Base-by-base conservation (phyloP, 2,888 invertebrate genomes). In the Ophion costatus region DNA sequence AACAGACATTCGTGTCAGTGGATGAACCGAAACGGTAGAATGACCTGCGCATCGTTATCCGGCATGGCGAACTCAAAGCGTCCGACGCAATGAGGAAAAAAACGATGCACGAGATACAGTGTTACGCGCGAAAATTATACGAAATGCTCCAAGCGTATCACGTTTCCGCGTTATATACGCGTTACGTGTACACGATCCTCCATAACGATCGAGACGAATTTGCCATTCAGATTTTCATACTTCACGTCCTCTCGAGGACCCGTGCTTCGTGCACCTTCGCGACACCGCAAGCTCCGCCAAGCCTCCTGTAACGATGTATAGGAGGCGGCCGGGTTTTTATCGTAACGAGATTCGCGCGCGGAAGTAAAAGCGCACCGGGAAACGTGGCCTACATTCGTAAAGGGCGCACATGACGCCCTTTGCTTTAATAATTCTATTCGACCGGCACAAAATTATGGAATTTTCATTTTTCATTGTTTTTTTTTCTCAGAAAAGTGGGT, bases 161-260 rank as follows among this genome's bases (percentile, higher is more conserved):
- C 67, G 3, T 67, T 45, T 67, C 11, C 45, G 22, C 45, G 14
- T 22, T 67, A 22, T 6, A 45, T 22, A 45, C 51, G 22, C 56
- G 22, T 20, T 42, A 42, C 42, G 42, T 42, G 42, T 42, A 42
- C 42, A 42, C 42, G 42, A 42, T 42, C 42, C 70, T 45, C 70
- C 17, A 3, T 51, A 82, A 45, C 88, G 88, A 90, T 88, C 84
- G 74, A 24, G 70, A 67, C 70, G 77, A 83, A 90, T 89, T 89
- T 88, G 88, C 86, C 81, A 90, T 88, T 90, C 88, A 88, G 88
- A 90, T 90, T 70, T 80, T 82, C 79, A 82, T 64, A 82, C 83
- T 29, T 82, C 69, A 70, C 45, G 42, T 64, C 77, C 63, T 42
- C 14, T 67, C 33, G 51, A 29, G 24, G 61, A 38, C 69, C 67